Evolutionary conservation across 2,113 vertebrate species (phyloP).

Genomic region (Microcebus griseorufus): DNA sequence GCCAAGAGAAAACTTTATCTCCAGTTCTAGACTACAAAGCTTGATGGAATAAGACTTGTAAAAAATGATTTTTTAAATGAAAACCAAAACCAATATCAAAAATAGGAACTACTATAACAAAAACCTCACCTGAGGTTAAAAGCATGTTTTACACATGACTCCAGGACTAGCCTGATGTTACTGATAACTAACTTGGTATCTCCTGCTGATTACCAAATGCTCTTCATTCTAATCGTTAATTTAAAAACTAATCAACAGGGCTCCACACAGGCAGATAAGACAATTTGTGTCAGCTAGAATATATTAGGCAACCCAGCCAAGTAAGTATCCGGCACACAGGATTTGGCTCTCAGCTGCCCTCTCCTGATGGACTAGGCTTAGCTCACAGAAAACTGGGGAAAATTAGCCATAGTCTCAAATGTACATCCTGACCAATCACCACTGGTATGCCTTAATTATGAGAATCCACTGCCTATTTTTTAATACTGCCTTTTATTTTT

Average conservation of each 20-base stretch:
- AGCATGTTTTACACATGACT: background rate
- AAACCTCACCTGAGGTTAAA: background rate
- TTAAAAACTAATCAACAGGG: constrained; percentile 7
- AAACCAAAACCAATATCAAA: background rate
- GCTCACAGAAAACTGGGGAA: background rate
- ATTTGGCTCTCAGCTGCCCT: background rate
- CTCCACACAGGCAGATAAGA: background rate
- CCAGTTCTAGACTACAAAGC: background rate
- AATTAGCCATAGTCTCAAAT: background rate
- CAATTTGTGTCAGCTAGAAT: background rate
- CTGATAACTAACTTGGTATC: background rate
- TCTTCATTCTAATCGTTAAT: constrained; percentile 42
- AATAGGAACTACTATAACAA: background rate
- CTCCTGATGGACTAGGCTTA: background rate
- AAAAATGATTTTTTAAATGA: background rate
- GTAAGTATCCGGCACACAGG: background rate
- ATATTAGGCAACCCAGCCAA: background rate
- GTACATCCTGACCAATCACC: background rate
- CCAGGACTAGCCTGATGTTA: background rate
- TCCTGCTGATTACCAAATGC: constrained; percentile 8
- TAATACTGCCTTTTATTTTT: background rate
- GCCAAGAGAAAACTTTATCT: background rate
- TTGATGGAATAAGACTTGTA: background rate
- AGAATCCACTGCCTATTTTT: background rate
- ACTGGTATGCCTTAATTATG: background rate